phyloP scores from a whole-genome alignment of 1,140 invertebrate genomes.

The Drosophila navojoa region DNA sequence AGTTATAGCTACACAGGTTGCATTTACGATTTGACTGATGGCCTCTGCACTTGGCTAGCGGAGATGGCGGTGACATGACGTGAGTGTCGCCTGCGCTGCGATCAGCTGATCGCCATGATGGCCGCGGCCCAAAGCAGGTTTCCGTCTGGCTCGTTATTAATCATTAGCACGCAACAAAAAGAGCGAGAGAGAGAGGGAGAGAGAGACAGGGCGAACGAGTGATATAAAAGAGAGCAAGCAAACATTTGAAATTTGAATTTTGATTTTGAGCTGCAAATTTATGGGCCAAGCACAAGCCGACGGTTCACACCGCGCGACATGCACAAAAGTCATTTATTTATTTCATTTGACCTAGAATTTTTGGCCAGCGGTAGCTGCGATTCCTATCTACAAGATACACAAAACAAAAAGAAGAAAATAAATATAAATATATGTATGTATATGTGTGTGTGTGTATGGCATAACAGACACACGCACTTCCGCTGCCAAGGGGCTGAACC shows the following conservation, averaged over 20 bases:
- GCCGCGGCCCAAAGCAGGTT: constrained; percentile 75
- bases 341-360: constrained; percentile 64
- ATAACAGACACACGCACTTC: constrained; percentile 66
- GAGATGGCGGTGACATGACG: constrained; percentile 62
- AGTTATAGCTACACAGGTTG: constrained; percentile 10
- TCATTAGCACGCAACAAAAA: constrained; percentile 49
- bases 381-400: constrained; percentile 67
- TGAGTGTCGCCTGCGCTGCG: constrained; percentile 32
- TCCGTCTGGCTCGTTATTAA: constrained; percentile 59
- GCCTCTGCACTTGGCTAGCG: constrained; percentile 55
- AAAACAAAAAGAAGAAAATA: not conserved
- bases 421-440: not conserved
- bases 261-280: constrained; percentile 65
- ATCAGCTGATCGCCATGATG: constrained; percentile 76
- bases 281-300: constrained; percentile 64
- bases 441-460: not conserved
- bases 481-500: constrained; percentile 44
- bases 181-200: not conserved
- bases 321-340: constrained; percentile 80
- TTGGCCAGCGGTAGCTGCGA: constrained; percentile 53
- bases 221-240: not conserved
- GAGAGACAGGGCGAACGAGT: constrained; percentile 14
- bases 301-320: constrained; percentile 60
- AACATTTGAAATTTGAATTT: constrained; percentile 49
- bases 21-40: constrained; percentile 38